These are phyloP conservation scores for Monopterus albus DNA, from an alignment of 2,113 vertebrate genomes.

Conservation along the genomic window DNA sequence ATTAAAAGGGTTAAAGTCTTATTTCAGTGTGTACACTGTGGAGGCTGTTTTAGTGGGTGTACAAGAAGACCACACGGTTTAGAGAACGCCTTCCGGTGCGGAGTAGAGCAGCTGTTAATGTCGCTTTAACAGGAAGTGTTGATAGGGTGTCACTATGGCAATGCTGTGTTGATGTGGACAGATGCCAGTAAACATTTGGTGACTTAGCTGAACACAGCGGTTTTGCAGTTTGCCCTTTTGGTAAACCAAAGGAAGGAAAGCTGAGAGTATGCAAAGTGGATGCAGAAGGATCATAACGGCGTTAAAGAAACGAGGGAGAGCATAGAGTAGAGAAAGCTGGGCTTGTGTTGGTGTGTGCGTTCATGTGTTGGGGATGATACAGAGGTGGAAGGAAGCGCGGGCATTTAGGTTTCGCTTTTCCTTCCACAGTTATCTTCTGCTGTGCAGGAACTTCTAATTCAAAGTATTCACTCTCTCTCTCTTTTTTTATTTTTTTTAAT, in stretches of 20 bases:
- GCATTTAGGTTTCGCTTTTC: slow-evolving; percentile 28
- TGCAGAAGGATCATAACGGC: not conserved
- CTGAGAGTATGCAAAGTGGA: not conserved
- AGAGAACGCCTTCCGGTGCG: slow-evolving; percentile 10
- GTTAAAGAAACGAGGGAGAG: not conserved
- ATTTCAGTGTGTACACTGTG: not conserved
- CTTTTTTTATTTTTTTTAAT: slow-evolving; percentile 39
- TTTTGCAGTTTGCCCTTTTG: slow-evolving; percentile 29
- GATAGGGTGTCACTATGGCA: slow-evolving; percentile 49
- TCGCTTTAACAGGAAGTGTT: slow-evolving; percentile 64
- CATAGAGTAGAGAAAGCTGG: not conserved
- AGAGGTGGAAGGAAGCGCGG: slow-evolving; percentile 43
- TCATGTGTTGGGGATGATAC: slow-evolving; percentile 27
- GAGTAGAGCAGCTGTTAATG: slow-evolving; percentile 47
- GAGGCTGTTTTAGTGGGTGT: slow-evolving; percentile 12
- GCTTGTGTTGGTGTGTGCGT: slow-evolving; percentile 14
- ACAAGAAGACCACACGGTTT: slow-evolving; percentile 8
- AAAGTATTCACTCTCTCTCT: slow-evolving; percentile 28
- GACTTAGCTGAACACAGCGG: slow-evolving; percentile 12
- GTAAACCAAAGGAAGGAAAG: slow-evolving; percentile 3
- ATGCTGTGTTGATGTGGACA: slow-evolving; percentile 57
- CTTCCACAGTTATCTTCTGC: slow-evolving; percentile 79
- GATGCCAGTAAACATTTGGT: slow-evolving; percentile 49
- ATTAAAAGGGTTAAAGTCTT: slow-evolving; percentile 3
- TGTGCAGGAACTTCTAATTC: slow-evolving; percentile 79